These are phyloP conservation scores for Sapajus apella DNA, from an alignment of 2,113 vertebrate species.

Conservation along the genomic window DNA sequence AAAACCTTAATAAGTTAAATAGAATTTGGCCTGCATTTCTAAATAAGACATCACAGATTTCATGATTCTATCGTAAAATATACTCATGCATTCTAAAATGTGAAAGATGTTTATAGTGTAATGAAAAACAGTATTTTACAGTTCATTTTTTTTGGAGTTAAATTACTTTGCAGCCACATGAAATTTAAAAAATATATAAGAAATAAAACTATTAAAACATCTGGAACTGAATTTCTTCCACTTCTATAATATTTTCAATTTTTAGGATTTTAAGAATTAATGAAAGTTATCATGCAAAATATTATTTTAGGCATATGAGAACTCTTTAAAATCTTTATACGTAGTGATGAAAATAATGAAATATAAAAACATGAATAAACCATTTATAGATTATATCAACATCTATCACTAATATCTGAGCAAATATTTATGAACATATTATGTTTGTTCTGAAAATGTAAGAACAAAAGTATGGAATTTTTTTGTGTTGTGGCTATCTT, in stretches of 20 bases:
- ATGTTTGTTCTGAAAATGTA: neutral
- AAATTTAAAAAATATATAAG: neutral
- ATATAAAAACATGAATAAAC: slow-evolving; percentile 35
- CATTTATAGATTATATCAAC: neutral
- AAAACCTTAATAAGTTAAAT: neutral
- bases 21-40: neutral
- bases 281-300: slow-evolving; percentile 16
- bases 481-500: neutral
- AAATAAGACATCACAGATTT: slow-evolving; percentile 21
- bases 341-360: neutral
- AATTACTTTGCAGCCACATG: neutral
- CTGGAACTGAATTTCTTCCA: neutral
- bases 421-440: neutral
- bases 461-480: neutral
- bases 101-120: neutral
- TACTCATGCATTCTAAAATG: slow-evolving; percentile 26
- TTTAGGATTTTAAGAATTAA: slow-evolving; percentile 26
- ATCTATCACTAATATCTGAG: neutral
- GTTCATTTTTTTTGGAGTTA: slow-evolving; percentile 18
- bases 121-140: slow-evolving; percentile 33
- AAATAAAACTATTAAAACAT: neutral
- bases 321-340: neutral
- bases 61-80: neutral
- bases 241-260: neutral
- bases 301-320: neutral